Percentiles rank a stretch among this genome's conserved stretches.
These are phyloP conservation scores for Nicator chloris DNA, from an alignment of 2,113 vertebrate genomes.

Conservation along the genomic window DNA sequence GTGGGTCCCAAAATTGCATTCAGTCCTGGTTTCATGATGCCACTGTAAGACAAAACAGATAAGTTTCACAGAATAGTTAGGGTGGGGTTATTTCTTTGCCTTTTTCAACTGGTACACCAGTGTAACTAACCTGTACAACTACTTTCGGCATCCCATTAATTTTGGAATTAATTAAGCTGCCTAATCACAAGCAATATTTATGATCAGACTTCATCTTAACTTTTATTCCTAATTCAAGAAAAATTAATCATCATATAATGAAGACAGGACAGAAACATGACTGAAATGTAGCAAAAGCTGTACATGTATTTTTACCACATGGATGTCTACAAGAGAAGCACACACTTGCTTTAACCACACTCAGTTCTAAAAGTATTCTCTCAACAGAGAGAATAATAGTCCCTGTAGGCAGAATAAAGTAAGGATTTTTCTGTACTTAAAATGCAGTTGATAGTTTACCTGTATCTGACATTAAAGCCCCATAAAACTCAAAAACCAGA, in stretches of 20 bases:
- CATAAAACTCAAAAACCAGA: neutral
- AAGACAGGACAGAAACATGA: neutral
- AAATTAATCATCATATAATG: neutral
- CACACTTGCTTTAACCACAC: neutral
- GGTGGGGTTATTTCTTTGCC: neutral
- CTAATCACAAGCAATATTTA: neutral
- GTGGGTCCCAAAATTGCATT: conserved; percentile 95
- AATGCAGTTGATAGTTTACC: neutral
- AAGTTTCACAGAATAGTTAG: neutral
- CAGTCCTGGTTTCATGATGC: conserved; percentile 94
- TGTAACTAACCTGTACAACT: neutral
- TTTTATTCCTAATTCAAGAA: neutral
- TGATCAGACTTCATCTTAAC: neutral
- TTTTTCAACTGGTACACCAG: neutral
- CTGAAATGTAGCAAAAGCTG: neutral
- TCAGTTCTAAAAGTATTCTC: neutral
- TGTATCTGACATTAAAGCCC: neutral
- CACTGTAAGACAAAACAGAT: conserved; percentile 74
- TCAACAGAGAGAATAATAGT: neutral
- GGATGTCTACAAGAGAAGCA: neutral
- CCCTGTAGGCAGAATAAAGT: neutral
- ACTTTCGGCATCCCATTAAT: neutral
- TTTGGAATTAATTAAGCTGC: neutral
- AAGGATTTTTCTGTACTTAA: neutral
- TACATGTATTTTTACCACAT: neutral